These are phyloP conservation scores for Chelon auratus DNA, from an alignment of 2,797 vertebrate species.

Conservation along the genomic window DNA sequence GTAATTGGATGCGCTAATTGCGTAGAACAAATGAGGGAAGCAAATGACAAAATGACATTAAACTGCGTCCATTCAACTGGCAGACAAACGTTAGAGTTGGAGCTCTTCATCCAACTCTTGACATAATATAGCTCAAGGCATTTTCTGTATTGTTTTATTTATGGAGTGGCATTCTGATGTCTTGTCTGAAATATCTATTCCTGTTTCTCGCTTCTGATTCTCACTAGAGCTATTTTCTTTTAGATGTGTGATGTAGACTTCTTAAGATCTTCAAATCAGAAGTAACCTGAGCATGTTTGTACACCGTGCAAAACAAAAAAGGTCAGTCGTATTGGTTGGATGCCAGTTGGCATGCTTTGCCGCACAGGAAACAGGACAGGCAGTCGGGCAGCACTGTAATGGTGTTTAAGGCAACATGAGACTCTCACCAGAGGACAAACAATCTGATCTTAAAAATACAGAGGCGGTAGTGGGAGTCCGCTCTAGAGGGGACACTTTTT, in stretches of 20 bases:
- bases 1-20: too few species aligned
- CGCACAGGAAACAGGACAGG: slow-evolving; percentile 27
- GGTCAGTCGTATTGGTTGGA: slow-evolving; percentile 14
- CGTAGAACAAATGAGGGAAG: too few species aligned
- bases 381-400: slow-evolving; percentile 20
- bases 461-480: neutral
- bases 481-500: too few species aligned
- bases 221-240: neutral
- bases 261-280: slow-evolving; percentile 14
- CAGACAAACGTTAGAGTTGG: neutral
- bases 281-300: slow-evolving; percentile 10
- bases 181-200: neutral
- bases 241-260: neutral
- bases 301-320: slow-evolving; percentile 37
- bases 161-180: neutral
- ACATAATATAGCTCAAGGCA: neutral
- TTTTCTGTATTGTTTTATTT: neutral
- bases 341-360: slow-evolving; percentile 22
- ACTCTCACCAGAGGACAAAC: slow-evolving; percentile 26
- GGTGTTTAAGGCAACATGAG: slow-evolving; percentile 44
- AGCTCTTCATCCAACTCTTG: neutral
- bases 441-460: neutral
- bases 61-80: too few species aligned
- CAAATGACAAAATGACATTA: too few species aligned
- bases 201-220: neutral